phyloP scores from a whole-genome alignment of 2,888 invertebrate species.

The Catotricha subobsoleta region DNA sequence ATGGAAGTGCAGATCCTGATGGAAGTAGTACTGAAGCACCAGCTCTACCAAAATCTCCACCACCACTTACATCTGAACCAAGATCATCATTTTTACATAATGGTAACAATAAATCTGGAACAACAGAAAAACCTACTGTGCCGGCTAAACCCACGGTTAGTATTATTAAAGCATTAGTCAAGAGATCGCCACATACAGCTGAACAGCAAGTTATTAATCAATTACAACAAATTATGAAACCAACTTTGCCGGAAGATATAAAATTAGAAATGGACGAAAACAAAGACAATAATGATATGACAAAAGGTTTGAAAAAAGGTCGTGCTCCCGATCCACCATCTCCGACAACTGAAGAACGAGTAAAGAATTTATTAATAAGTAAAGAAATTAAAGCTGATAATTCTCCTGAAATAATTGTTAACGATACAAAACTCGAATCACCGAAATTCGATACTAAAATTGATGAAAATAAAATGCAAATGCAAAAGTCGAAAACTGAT shows the following conservation, averaged over 20 bases:
- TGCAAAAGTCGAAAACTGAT: constrained; percentile 1
- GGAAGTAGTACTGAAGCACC: constrained; percentile 48
- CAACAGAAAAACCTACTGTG: constrained; percentile 43
- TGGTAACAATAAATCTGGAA: constrained; percentile 19
- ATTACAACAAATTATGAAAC: constrained; percentile 32
- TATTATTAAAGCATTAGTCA: constrained; percentile 35
- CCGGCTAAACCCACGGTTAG: constrained; percentile 52
- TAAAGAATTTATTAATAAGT: no score
- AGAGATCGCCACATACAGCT: constrained; percentile 27
- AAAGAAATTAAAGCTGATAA: no score
- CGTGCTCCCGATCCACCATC: constrained; percentile 61
- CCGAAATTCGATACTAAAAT: background rate
- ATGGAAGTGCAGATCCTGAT: constrained; percentile 71
- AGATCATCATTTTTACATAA: constrained; percentile 52
- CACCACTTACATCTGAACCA: constrained; percentile 38
- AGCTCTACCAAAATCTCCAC: constrained; percentile 49
- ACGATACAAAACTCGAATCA: background rate
- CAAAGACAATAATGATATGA: constrained; percentile 20
- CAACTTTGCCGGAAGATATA: constrained; percentile 17
- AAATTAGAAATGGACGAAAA: constrained; percentile 27
- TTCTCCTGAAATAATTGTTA: background rate
- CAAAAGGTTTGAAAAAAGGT: constrained; percentile 43
- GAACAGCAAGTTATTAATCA: constrained; percentile 36
- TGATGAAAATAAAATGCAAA: background rate
- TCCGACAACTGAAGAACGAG: constrained; percentile 23